Base-by-base conservation (phyloP, 1,140 invertebrate species). In the Berghia stephanieae region DNA sequence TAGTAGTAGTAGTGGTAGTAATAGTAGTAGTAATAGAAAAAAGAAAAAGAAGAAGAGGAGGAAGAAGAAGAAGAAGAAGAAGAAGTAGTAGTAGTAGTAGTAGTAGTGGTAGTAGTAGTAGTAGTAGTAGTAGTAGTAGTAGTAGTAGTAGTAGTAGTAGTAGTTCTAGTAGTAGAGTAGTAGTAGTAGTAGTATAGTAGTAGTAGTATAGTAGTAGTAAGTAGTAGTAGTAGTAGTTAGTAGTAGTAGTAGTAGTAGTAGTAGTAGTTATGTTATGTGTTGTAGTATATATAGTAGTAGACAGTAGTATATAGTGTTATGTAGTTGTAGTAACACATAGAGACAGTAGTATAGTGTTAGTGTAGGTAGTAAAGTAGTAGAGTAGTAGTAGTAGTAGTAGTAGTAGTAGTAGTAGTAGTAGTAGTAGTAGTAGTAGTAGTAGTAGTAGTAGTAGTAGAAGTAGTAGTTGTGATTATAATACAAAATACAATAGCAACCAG, bases 1-100 rank as follows among this genome's bases (percentile, higher is more conserved):
- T 18, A 63, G 60, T 18, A 63, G 60, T 63, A 63, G 60, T 63
- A 63, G 60, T 18, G 27, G 60, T 63, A 63, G 60, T 63, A 31
- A 27, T 63, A 63, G 60, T 31, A 63, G 60, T 31, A 63, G 60
- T 10, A 31, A 27, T 10, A 63, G 60, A 10, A 63, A 27, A 10
- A 63, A 31, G 13, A 63, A 10, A 10, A 63, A 27, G 13, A 63
- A 27, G 13, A 63, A 31, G 13, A 63, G 60, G 10, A 63, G 60
- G 10, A 63, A 27, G 13, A 63, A 27, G 13, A 63, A 60, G 55
- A 60, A 60, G 55, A 6, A 4, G 21, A 24, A 31, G 55, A 31
- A n/a, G 55, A 60, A 60, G n/a, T 60, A 10, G 21, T 24, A 31
- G n/a, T 24, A n/a, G 21, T 21, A 24, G 21, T 8, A 60, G 55